These are phyloP conservation scores for Rissa tridactyla DNA, from an alignment of 2,113 vertebrate genomes.

Conservation along the genomic window DNA sequence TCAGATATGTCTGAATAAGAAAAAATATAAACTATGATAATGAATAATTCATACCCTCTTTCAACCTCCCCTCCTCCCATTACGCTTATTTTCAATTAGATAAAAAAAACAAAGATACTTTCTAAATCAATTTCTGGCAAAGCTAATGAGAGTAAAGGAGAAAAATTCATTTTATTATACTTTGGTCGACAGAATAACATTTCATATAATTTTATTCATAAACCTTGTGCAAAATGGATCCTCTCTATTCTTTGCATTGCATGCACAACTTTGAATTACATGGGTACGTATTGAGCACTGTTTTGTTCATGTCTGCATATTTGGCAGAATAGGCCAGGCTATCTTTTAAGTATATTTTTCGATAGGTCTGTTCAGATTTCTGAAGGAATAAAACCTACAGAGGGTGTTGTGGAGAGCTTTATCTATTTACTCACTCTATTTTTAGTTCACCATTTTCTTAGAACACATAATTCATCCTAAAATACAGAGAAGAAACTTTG, in stretches of 20 bases:
- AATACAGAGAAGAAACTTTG: accelerated
- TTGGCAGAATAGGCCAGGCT: not conserved
- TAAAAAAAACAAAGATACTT: not conserved
- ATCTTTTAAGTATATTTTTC: not conserved
- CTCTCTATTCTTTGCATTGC: not conserved
- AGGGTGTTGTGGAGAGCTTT: not conserved
- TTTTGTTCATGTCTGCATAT: not conserved
- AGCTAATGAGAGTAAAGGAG: not conserved
- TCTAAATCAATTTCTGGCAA: not conserved
- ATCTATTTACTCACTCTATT: not conserved
- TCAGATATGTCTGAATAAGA: not conserved
- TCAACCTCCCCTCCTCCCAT: not conserved
- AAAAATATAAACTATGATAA: not conserved
- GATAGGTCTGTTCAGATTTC: not conserved
- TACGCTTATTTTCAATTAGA: not conserved
- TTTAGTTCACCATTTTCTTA: not conserved
- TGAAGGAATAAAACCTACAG: not conserved
- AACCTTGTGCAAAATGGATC: not conserved
- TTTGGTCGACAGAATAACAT: not conserved
- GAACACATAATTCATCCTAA: not conserved
- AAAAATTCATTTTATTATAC: not conserved
- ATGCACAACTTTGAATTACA: not conserved
- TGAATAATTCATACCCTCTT: not conserved
- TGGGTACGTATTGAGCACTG: not conserved
- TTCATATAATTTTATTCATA: not conserved